A percentile compares a stretch with the other conserved stretches of the same genome.
These are phyloP conservation scores for Pangasianodon gigas DNA, from an alignment of 2,113 vertebrate genomes.

Conservation along the genomic window DNA sequence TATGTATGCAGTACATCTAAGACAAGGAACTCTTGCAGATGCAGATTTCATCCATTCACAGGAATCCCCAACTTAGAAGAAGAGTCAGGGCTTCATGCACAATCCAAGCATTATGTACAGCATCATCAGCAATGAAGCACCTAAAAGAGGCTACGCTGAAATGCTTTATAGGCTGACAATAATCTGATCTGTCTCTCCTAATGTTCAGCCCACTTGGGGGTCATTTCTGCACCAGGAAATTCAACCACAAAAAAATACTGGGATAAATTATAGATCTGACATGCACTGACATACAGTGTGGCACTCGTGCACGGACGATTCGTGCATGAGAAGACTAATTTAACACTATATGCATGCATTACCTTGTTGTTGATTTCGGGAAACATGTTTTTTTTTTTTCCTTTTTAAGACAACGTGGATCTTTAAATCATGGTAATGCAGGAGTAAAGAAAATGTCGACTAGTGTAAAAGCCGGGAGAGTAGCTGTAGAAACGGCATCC, in stretches of 20 bases:
- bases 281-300: not conserved
- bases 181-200: not conserved
- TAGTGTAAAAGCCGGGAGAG: constrained; percentile 61
- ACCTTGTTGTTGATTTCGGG: constrained; percentile 80
- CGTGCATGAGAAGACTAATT: not conserved
- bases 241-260: constrained; percentile 1
- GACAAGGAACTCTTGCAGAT: not conserved
- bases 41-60: not conserved
- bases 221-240: constrained; percentile 13
- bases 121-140: constrained; percentile 16
- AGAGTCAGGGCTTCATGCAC: not conserved
- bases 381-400: constrained; percentile 64
- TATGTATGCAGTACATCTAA: not conserved
- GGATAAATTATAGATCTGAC: not conserved
- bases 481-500: constrained; percentile 19
- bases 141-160: constrained; percentile 22
- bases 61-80: not conserved
- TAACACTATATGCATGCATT: constrained; percentile 48
- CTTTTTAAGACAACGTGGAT: constrained; percentile 26
- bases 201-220: constrained; percentile 1
- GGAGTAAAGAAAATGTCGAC: not conserved
- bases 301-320: not conserved
- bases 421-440: constrained; percentile 19
- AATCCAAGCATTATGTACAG: constrained; percentile 6
- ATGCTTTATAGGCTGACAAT: constrained; percentile 15